A percentile compares a stretch with the other conserved stretches of the same genome.
Conservation (phyloP, 2,888 invertebrate genomes). For the Rugalucina vietnamica region DNA sequence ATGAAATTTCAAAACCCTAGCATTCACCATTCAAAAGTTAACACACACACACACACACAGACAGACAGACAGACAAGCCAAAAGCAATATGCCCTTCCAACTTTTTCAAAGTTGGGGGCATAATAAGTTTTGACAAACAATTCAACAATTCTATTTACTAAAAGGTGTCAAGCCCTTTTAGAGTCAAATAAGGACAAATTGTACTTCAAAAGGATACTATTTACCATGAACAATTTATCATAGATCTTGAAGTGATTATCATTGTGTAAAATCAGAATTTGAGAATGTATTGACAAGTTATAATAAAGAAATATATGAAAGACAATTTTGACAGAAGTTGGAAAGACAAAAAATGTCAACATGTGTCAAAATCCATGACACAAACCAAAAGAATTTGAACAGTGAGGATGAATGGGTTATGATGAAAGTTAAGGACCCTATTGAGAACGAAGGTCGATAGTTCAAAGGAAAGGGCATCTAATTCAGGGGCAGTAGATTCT, state of each 20-base stretch:
- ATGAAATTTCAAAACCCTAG: no score
- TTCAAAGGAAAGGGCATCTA: no score
- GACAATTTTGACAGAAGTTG: not conserved
- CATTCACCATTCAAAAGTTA: no score
- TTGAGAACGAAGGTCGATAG: no score
- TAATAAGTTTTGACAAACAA: no score
- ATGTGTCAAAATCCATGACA: not conserved
- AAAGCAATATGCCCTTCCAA: no score
- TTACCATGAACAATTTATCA: not conserved
- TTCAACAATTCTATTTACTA: no score
- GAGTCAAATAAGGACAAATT: not conserved
- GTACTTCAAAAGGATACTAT: not conserved
- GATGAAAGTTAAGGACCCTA: not conserved
- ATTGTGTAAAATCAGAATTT: not conserved
- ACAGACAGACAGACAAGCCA: no score
- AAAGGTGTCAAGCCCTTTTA: not conserved
- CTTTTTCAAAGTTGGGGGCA: no score
- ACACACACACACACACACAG: no score
- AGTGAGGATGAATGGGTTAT: not conserved
- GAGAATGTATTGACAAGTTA: not conserved
- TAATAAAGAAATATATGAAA: not conserved
- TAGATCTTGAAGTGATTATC: not conserved
- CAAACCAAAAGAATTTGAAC: not conserved
- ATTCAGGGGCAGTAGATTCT: no score
- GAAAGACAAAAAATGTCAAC: not conserved